Base-by-base conservation (phyloP, 2,888 invertebrate genomes). In the Ophion obscuratus region DNA sequence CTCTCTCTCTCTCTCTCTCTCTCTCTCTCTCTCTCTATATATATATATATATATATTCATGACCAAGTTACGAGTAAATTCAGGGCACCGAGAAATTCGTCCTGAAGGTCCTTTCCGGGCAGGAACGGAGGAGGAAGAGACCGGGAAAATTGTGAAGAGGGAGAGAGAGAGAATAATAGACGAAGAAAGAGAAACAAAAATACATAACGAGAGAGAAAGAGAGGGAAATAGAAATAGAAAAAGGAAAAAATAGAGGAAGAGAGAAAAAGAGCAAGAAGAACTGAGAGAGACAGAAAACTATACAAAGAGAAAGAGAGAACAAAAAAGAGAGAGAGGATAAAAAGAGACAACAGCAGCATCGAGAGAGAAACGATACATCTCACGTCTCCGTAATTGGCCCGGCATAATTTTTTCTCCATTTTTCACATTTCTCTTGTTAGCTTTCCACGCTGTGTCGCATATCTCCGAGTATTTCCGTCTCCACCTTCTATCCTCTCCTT, bases 401-500 rank as follows among this genome's bases (percentile, higher is more conserved):
- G 88, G 87, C 88, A 90, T 91, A 91, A 91, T 90, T 90, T 90
- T 90, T 85, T 87, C 73, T 87, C 89, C 89, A 91, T 90, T 90
- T 91, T 91, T 92, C 90, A 86, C 89, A 87, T 87, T 86, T 78
- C 81, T 83, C 81, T 71, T 44, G 31, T 68, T 14, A 64, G 70
- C 83, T 62, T 70, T 87, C 84, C n/a, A 5, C 31, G 24, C 27
- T 31, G 2, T 53, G 53, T 67, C 47, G 17, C 20, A n/a, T 70
- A 79, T 44, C 17, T 24, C 36, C 59, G 20, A 59, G 61, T 47
- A 31, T 62, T 71, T 17, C 57, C 53, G 59, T 31, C 31, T 31
- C 31, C 4, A 2, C 31, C 31, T 31, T 31, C 31, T 31, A 4
- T 4, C 20, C 62, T 74, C 76, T 44, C 70, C 17, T 59, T 57